Conservation (phyloP, 2,888 invertebrate genomes). For the Cephus spinipes region DNA sequence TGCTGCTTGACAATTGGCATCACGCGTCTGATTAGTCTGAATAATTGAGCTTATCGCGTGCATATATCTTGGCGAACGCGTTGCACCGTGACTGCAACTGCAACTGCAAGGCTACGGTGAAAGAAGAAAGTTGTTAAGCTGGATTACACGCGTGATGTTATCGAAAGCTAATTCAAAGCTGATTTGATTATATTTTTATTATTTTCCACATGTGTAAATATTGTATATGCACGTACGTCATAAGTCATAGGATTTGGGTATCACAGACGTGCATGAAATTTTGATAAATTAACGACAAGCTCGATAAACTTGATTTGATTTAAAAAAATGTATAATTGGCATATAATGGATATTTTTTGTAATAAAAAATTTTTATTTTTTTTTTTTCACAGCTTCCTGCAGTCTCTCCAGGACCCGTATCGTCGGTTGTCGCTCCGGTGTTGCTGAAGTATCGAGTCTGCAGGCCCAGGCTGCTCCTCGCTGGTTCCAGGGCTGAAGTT, state of each 20-base stretch:
- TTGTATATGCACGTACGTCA: neutral
- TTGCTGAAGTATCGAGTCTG: slow-evolving; percentile 61
- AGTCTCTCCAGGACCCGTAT: slow-evolving; percentile 57
- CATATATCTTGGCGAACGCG: neutral
- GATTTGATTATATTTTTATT: neutral
- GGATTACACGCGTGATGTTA: neutral
- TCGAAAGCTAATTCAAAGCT: neutral
- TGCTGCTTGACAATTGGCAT: neutral
- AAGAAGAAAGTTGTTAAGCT: neutral
- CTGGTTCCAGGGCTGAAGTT: slow-evolving; percentile 75
- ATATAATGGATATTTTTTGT: neutral
- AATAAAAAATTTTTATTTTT: neutral
- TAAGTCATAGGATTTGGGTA: neutral
- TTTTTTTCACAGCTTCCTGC: slow-evolving; percentile 51
- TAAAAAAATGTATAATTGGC: neutral
- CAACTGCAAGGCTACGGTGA: neutral
- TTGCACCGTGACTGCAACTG: neutral
- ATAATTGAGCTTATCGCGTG: neutral
- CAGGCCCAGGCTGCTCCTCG: slow-evolving; percentile 70
- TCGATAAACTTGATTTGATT: neutral
- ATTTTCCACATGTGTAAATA: neutral
- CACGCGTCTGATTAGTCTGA: neutral
- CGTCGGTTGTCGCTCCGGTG: slow-evolving; percentile 60
- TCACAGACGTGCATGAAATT: neutral
- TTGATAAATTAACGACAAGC: neutral